Conservation (phyloP, 2,888 invertebrate species). For the Caenorhabditis parvicauda region DNA sequence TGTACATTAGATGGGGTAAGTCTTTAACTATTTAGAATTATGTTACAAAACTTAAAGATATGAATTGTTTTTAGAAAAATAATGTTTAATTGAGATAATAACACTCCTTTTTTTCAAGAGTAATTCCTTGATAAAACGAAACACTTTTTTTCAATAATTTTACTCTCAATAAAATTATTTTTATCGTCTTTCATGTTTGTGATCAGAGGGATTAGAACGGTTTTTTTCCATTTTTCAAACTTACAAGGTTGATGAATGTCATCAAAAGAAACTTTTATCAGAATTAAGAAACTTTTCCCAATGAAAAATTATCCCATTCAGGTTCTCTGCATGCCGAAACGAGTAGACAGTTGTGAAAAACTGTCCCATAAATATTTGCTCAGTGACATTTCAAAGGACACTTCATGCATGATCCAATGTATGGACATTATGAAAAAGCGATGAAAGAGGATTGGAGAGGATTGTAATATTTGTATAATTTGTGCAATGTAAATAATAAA, state of each 20-base stretch:
- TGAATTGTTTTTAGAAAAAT: neutral
- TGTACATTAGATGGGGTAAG: slow-evolving; percentile 59
- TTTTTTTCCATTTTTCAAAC: no score
- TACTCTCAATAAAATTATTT: no score
- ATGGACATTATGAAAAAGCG: slow-evolving; percentile 49
- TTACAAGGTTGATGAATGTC: neutral
- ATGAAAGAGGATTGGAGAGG: slow-evolving; percentile 1
- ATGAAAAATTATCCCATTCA: slow-evolving; percentile 13
- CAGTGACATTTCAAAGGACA: slow-evolving; percentile 55
- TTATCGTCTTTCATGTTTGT: no score
- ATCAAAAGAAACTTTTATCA: neutral
- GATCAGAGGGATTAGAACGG: no score
- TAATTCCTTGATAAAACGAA: no score
- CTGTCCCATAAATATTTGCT: slow-evolving; percentile 56
- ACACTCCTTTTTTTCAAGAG: no score
- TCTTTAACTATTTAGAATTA: neutral
- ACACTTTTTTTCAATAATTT: no score
- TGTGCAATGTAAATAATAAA: neutral
- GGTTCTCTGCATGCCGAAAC: slow-evolving; percentile 57
- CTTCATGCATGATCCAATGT: slow-evolving; percentile 61
- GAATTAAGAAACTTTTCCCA: no score
- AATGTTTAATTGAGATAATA: no score
- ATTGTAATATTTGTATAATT: slow-evolving; percentile 3
- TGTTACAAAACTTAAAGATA: neutral
- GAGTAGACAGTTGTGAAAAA: slow-evolving; percentile 55